Conservation (phyloP, 2,797 vertebrate genomes). For the Taeniopygia guttata region DNA sequence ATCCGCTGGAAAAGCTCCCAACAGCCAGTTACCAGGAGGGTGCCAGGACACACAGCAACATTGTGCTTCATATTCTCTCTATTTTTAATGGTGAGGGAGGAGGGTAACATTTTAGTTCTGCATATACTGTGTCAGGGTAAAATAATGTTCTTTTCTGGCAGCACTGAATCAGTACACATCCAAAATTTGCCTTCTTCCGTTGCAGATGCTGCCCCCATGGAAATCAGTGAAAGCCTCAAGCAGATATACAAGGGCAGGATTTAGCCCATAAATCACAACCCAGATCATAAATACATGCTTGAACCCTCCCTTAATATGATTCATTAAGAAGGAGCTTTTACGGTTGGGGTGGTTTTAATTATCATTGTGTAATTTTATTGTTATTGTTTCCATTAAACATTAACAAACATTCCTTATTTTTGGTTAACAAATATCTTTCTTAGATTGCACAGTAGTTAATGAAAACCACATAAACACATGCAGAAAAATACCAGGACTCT, state of each 20-base stretch:
- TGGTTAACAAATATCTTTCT: slow-evolving; percentile 71
- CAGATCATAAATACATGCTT: slow-evolving; percentile 58
- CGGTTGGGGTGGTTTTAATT: slow-evolving; percentile 75
- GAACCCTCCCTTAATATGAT: slow-evolving; percentile 64
- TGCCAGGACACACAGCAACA: neutral
- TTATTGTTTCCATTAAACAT: slow-evolving; percentile 73
- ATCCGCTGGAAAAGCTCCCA: slow-evolving; percentile 19
- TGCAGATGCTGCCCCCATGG: slow-evolving; percentile 31
- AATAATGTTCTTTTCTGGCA: slow-evolving; percentile 33
- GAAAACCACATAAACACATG: slow-evolving; percentile 67
- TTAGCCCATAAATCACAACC: slow-evolving; percentile 49
- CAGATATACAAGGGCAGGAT: slow-evolving; percentile 29
- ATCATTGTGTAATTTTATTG: slow-evolving; percentile 61
- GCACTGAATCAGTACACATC: slow-evolving; percentile 24
- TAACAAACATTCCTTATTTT: slow-evolving; percentile 73
- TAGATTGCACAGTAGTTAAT: slow-evolving; percentile 72
- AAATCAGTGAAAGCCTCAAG: slow-evolving; percentile 31
- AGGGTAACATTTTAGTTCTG: slow-evolving; percentile 12
- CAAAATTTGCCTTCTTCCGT: slow-evolving; percentile 37
- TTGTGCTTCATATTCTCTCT: neutral
- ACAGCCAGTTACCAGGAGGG: neutral
- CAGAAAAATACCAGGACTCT: slow-evolving; percentile 65
- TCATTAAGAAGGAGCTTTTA: slow-evolving; percentile 66
- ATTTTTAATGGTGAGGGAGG: neutral
- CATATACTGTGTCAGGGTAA: slow-evolving; percentile 18